A percentile compares a stretch with the other conserved stretches of the same genome.
These are phyloP conservation scores for Cryptotermes secundus DNA, from an alignment of 1,140 invertebrate genomes.

Conservation along the genomic window DNA sequence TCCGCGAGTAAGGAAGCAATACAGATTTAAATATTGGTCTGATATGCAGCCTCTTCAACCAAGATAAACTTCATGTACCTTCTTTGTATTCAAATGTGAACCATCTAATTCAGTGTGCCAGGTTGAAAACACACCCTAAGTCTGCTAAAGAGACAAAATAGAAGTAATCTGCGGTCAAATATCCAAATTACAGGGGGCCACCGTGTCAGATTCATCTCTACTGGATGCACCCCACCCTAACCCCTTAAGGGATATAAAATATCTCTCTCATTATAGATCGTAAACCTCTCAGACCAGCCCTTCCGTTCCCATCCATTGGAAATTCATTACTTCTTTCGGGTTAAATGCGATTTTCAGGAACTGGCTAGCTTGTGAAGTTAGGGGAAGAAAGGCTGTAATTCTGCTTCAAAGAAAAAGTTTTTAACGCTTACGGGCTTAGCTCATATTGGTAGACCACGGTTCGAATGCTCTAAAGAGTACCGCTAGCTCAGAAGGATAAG, in stretches of 20 bases:
- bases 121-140: background rate
- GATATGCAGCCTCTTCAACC: no score
- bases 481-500: background rate
- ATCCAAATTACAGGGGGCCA: slow-evolving; percentile 17
- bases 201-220: background rate
- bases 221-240: background rate
- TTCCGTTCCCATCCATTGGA: background rate
- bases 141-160: background rate
- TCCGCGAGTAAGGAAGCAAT: no score
- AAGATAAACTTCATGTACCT: no score
- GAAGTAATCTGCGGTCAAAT: background rate
- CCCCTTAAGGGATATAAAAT: background rate
- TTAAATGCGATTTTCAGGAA: background rate
- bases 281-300: background rate
- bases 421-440: background rate
- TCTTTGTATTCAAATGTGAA: background rate
- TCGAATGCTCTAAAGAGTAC: background rate
- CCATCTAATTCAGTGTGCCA: background rate
- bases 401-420: background rate
- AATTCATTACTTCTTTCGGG: background rate
- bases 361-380: background rate
- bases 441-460: background rate
- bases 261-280: background rate
- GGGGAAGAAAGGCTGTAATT: background rate
- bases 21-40: no score